These are phyloP conservation scores for Gouania willdenowi DNA, from an alignment of 2,797 vertebrate genomes.

Conservation along the genomic window DNA sequence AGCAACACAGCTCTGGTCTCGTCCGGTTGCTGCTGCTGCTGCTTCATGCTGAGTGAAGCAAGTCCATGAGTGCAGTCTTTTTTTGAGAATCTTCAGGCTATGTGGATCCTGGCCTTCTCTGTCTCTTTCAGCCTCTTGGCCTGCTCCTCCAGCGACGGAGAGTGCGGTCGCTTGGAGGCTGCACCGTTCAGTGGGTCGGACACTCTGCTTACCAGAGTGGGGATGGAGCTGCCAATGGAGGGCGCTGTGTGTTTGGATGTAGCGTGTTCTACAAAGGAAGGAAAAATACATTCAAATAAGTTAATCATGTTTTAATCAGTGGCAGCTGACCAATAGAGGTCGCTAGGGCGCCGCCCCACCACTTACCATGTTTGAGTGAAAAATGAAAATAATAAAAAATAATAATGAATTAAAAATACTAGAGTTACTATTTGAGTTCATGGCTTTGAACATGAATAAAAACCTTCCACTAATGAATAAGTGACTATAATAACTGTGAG, in stretches of 20 bases:
- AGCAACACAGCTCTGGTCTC: conserved; percentile 22
- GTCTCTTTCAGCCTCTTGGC: conserved; percentile 81
- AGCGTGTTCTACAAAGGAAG: conserved; percentile 41
- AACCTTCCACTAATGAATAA: no score
- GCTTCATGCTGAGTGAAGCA: conserved; percentile 12
- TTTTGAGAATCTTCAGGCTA: conserved; percentile 38
- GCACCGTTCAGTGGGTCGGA: conserved; percentile 73
- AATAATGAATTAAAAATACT: no score
- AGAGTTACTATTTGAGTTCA: no score
- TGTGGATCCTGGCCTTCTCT: conserved; percentile 81
- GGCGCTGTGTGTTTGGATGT: conserved; percentile 48
- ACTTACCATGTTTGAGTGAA: no score
- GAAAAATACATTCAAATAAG: no score
- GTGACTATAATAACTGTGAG: no score
- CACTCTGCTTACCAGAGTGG: conserved; percentile 72
- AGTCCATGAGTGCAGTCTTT: conserved; percentile 13
- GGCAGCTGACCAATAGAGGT: no score
- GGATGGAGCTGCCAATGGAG: conserved; percentile 70
- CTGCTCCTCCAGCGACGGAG: conserved; percentile 77
- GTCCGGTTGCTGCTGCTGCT: conserved; percentile 39
- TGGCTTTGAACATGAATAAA: no score
- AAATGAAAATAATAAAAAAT: no score
- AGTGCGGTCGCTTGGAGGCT: conserved; percentile 78
- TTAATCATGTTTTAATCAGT: no score
- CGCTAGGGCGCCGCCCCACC: no score